phyloP scores from a whole-genome alignment of 1,140 invertebrate genomes.

The Coboldia fuscipes region DNA sequence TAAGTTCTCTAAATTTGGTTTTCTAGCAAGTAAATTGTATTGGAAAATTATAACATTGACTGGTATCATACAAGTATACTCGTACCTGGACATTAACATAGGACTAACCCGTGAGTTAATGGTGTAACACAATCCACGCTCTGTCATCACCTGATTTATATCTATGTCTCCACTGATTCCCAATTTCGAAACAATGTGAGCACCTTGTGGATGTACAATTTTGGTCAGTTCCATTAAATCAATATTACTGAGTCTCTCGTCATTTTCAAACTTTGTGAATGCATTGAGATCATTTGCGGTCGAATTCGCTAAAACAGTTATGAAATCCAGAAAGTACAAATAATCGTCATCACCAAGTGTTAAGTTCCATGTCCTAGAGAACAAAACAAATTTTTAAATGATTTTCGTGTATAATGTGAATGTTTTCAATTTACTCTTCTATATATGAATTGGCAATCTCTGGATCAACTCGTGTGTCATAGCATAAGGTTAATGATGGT shows the following conservation, averaged over 20 bases:
- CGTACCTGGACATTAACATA: slow-evolving; percentile 1
- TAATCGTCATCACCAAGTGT: slow-evolving; percentile 17
- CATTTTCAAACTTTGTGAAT: slow-evolving; percentile 21
- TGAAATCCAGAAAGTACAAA: slow-evolving; percentile 20
- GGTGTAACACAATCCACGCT: slow-evolving; percentile 37
- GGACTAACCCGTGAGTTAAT: slow-evolving; percentile 29
- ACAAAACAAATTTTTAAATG: too few relatives aligned
- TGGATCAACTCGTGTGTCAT: slow-evolving; percentile 23
- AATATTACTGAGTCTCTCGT: slow-evolving; percentile 20
- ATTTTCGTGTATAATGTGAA: not conserved
- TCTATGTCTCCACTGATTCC: slow-evolving; percentile 18
- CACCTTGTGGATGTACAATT: slow-evolving; percentile 20
- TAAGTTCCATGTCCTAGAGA: slow-evolving; percentile 14
- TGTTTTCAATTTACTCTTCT: slow-evolving; percentile 7
- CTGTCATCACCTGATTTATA: slow-evolving; percentile 29
- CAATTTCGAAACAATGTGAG: slow-evolving; percentile 22
- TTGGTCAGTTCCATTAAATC: slow-evolving; percentile 16
- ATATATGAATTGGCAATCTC: slow-evolving; percentile 16
- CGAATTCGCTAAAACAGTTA: slow-evolving; percentile 22
- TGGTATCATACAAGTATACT: not conserved
- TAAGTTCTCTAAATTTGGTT: slow-evolving; percentile 10
- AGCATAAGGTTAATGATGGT: slow-evolving; percentile 32
- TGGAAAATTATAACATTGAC: not conserved
- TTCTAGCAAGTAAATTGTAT: too few relatives aligned
- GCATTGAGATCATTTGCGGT: slow-evolving; percentile 14